Evolutionary conservation across 2,113 vertebrate genomes (phyloP), one percentile per base, ranked within the genome.

Genomic region (Lepus timidus): DNA sequence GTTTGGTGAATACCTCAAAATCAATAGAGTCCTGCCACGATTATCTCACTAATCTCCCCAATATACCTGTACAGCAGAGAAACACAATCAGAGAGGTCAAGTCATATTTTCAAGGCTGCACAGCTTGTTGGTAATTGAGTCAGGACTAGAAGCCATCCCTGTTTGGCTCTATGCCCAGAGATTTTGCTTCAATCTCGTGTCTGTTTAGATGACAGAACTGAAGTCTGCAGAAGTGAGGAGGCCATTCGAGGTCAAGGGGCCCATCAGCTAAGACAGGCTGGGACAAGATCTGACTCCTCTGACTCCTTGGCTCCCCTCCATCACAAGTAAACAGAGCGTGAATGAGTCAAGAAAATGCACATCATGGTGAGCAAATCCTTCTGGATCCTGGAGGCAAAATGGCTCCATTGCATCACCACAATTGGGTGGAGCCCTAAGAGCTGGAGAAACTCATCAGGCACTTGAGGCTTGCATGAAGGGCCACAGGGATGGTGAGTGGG

Each of bases 221-320:
- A 75, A 71, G 71, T 65, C 49, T 52, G 85, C 65, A 91, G 83
- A 93, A 71, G 44, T 11, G 12, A 85, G 93, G 62, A 96, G 73
- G 93, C 73, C 71, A 74, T 92, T 85, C 90, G 81, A 96, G 93
- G 71, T 93, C 81, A 86, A 33, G 64, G 3, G 76, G 65, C 27
- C 0, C 14, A 12, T 88, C 39, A 68, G 64, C 80, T 49, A 61
- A 90, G 75, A 75, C 73, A 95, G 92, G 20, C 65, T 81, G 76
- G 31, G 58, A 39, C 31, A 49, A 55, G 49, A 89, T 22, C 78
- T 0, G 31, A 65, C 58, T 55, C n/a, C 20, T 94, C 71, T 49
- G 58, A 23, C 58, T 93, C 73, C 65, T 64, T 65, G 84, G 83
- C 36, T 25, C 71, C 20, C 4, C 55, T 97, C 49, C 90, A 64